Conservation (phyloP, 2,888 invertebrate species). For the Ptilodon capucinus region DNA sequence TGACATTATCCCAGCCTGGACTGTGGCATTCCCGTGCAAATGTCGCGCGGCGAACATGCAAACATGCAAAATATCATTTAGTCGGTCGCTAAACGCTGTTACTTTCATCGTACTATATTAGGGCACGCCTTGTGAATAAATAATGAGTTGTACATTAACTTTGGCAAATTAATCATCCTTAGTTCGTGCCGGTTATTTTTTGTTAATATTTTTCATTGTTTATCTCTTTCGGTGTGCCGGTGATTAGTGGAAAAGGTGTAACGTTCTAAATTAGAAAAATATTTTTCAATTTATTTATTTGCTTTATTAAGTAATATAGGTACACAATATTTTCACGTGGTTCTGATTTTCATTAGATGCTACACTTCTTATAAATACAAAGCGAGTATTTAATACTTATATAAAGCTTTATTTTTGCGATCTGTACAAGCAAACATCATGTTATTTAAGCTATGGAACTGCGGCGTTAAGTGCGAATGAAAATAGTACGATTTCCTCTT, state of each 20-base stretch:
- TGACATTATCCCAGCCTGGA: conserved; percentile 43
- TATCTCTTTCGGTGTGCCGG: neutral
- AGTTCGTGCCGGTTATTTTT: neutral
- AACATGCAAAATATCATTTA: conserved; percentile 32
- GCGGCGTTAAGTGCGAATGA: conserved; percentile 15
- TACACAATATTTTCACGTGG: too few relatives aligned
- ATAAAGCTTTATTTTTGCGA: too few relatives aligned
- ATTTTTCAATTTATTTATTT: too few relatives aligned
- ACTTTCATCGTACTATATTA: conserved; percentile 7
- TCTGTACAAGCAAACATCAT: conserved; percentile 3
- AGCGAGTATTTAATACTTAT: too few relatives aligned
- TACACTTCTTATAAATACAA: too few relatives aligned
- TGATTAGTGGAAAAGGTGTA: neutral
- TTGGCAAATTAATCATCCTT: neutral
- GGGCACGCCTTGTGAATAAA: neutral
- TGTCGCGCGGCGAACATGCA: conserved; percentile 36
- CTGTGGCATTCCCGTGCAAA: conserved; percentile 41
- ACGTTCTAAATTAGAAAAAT: neutral
- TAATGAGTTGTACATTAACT: neutral
- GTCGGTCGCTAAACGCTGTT: conserved; percentile 11
- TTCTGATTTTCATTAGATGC: too few relatives aligned
- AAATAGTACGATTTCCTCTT: conserved; percentile 20
- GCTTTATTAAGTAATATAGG: too few relatives aligned
- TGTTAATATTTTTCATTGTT: neutral
- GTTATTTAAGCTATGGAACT: conserved; percentile 9